Base-by-base conservation (phyloP, 2,797 vertebrate genomes). In the Xiphorhynchus erythropygius region DNA sequence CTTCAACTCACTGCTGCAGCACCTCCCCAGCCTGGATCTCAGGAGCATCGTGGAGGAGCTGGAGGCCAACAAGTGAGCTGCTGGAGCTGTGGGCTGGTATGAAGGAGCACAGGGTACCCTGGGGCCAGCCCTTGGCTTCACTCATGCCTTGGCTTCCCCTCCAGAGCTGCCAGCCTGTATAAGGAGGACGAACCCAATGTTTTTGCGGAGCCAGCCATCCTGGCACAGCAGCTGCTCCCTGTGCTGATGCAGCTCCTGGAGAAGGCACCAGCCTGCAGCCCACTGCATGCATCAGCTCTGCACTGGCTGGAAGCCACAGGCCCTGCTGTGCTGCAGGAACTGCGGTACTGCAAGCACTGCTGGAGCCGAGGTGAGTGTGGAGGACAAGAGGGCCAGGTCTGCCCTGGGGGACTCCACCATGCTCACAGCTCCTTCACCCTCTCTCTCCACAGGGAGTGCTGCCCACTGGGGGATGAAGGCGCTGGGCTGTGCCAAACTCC, bases 141-240 rank as follows among this genome's bases (percentile, higher is more conserved):
- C 18, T 42, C 53, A 24, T 11, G 3, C 41, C 59, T 69, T 0
- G 6, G 19, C 37, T 57, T 50, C n/a, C 12, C 16, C 17, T n/a
- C 50, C 96, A 99, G 99, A 96, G 90, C 95, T 16, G 32, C 92
- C 93, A 98, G 96, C 82, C 96, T 99, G 74, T 99, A 99, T 71
- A 98, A 99, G 88, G 98, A 99, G 93, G 99, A 99, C 1, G 98
- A 99, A 30, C 98, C 98, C 68, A 99, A 99, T 1, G 97, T 99
- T 94, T 99, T 98, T 95, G 98, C 98, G 1, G 99, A 99, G 92
- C 98, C 98, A 1, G 97, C 98, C 2, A 77, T 98, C 81, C 98
- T 99, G 96, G 97, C 97, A 0, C 89, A 65, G 47, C 97, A 97
- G 21, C 96, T 99, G 86, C 96, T 99, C 77, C 98, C 98, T 1